Evolutionary conservation across 2,797 vertebrate species (phyloP).

Genomic region (Rousettus madagascariensis): DNA sequence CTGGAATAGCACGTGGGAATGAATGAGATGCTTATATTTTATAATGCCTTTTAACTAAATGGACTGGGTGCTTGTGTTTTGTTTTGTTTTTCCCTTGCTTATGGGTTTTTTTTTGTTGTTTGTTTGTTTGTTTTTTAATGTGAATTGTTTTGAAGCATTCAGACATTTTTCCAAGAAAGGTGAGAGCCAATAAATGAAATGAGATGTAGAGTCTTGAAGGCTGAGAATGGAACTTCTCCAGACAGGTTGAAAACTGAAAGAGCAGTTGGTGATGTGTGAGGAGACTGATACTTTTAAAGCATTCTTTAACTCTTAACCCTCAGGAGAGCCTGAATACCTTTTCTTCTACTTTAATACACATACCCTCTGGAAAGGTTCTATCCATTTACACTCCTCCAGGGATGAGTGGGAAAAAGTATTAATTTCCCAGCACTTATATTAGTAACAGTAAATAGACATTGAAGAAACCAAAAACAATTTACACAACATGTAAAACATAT

Average conservation of each 20-base stretch:
- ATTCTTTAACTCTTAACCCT: not conserved
- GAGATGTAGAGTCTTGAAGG: not conserved
- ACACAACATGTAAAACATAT: not conserved
- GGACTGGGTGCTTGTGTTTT: not conserved
- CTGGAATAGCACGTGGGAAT: not conserved
- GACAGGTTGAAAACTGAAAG: not conserved
- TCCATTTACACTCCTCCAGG: not conserved
- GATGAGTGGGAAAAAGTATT: not conserved
- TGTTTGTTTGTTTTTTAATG: not conserved
- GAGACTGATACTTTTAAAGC: not conserved
- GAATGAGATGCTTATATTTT: conserved; percentile 4
- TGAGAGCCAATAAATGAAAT: not conserved
- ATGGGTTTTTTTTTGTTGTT: no score
- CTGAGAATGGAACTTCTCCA: not conserved
- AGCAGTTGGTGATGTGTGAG: not conserved
- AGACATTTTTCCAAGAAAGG: conserved; percentile 40
- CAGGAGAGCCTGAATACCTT: not conserved
- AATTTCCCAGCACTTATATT: not conserved
- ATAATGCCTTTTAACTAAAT: conserved; percentile 18
- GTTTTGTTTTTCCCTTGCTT: not conserved
- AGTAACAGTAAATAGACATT: not conserved
- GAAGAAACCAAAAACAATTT: not conserved
- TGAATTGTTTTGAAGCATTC: conserved; percentile 34
- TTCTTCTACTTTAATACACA: not conserved
- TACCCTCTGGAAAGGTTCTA: not conserved